Evolutionary conservation across 2,113 vertebrate species (phyloP), one percentile per base, ranked within the genome.

Genomic region (Oxyura jamaicensis): DNA sequence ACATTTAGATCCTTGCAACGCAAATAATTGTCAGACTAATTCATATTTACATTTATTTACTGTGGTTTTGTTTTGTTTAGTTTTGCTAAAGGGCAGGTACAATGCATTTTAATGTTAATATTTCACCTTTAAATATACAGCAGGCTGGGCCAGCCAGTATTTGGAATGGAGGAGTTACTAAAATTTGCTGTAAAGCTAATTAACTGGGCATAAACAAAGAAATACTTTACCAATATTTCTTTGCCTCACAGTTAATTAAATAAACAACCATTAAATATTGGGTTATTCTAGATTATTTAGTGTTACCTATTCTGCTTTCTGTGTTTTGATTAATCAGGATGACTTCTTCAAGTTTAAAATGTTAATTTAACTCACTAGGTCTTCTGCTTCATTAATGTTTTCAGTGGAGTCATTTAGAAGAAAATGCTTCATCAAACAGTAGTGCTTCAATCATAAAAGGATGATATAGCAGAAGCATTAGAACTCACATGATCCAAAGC

Each of bases 281-380:
- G 7, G 4, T 22, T 81, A 44, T 78, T 91, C 36, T 55, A 48
- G 48, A 11, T 59, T 11, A 31, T 46, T 74, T 94, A 74, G 20
- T 69, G n/a, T 87, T 86, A 79, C 55, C 35, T 86, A 42, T 83
- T 63, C 90, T 50, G 42, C 39, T 95, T 94, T 84, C 35, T 88
- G 39, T 86, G 39, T 78, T 28, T 44, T 95, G 93, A 93, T 96
- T 96, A 96, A 97, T 91, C 72, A 94, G 71, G 66, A 89, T 91
- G 90, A 84, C 44, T 94, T 93, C 82, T 89, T 22, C 23, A 97
- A 96, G 68, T 91, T 96, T 94, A 96, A 97, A 97, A 92, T 59
- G 41, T 85, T 96, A 68, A 96, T 97, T 97, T 96, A 85, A 76
- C 60, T 96, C 76, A 88, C 52, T 53, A 35, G 26, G 68, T 96